Conservation (phyloP, 2,888 invertebrate genomes). For the Luffia ferchaultella region DNA sequence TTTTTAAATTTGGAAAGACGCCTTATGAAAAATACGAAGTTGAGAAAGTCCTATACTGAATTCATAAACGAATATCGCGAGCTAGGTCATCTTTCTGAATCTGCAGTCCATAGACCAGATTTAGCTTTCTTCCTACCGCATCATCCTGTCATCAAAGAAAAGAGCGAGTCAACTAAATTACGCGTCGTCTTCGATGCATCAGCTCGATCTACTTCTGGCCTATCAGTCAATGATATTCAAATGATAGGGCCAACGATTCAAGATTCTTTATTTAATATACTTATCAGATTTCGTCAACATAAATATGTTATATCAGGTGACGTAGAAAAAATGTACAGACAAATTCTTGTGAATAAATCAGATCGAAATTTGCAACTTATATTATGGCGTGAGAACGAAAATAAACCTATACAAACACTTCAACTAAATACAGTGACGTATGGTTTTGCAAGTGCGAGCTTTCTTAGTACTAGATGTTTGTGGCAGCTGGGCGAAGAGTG, state of each 20-base stretch:
- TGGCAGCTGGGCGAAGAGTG: background rate
- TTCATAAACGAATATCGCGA: slow-evolving; percentile 15
- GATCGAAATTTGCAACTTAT: slow-evolving; percentile 27
- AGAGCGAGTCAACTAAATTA: slow-evolving; percentile 23
- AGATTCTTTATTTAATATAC: slow-evolving; percentile 22
- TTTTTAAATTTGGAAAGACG: slow-evolving; percentile 14
- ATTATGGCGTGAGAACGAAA: slow-evolving; percentile 20
- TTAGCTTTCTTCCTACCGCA: slow-evolving; percentile 26
- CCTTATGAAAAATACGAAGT: slow-evolving; percentile 6
- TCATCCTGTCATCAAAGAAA: slow-evolving; percentile 24
- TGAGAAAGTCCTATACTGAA: slow-evolving; percentile 11
- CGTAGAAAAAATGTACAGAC: slow-evolving; percentile 31
- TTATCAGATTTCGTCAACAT: slow-evolving; percentile 22
- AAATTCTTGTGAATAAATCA: slow-evolving; percentile 19
- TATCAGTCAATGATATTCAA: slow-evolving; percentile 25
- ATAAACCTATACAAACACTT: slow-evolving; percentile 9
- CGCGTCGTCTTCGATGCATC: slow-evolving; percentile 28
- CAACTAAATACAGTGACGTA: slow-evolving; percentile 14
- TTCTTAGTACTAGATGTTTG: background rate
- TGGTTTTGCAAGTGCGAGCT: background rate
- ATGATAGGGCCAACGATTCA: slow-evolving; percentile 25
- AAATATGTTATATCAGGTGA: slow-evolving; percentile 25
- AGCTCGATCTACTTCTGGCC: slow-evolving; percentile 16
- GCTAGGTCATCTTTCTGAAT: slow-evolving; percentile 14
- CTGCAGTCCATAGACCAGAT: slow-evolving; percentile 4